A percentile compares a stretch with the other conserved stretches of the same genome.
phyloP scores from a whole-genome alignment of 2,113 vertebrate species.

The Trichechus manatus region DNA sequence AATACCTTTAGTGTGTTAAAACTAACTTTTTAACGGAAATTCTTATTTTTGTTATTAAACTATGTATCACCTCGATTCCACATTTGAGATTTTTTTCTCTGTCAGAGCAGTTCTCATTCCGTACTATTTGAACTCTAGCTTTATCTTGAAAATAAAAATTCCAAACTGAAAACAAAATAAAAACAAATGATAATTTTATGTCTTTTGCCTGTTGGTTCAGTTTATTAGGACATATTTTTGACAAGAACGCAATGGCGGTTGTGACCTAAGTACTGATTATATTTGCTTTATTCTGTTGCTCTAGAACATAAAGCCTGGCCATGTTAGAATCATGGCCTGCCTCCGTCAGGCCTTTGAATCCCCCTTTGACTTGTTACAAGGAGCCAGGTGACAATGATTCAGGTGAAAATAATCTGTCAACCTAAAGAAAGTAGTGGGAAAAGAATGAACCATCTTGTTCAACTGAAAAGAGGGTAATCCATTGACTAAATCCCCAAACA shows the following conservation, averaged over 20 bases:
- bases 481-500: background rate
- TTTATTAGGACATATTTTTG: background rate
- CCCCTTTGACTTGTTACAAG: background rate
- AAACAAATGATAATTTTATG: background rate
- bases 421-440: background rate
- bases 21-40: background rate
- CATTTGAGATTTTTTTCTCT: background rate
- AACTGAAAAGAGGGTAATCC: background rate
- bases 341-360: background rate
- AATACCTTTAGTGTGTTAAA: conserved; percentile 5
- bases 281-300: background rate
- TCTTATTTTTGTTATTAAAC: conserved; percentile 17
- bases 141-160: conserved; percentile 20
- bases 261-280: background rate
- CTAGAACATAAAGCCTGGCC: background rate
- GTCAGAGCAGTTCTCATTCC: background rate
- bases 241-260: background rate
- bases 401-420: background rate
- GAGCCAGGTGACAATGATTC: background rate
- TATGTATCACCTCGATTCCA: background rate
- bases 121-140: conserved; percentile 42
- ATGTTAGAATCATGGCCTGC: background rate
- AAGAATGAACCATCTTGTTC: background rate
- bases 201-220: background rate
- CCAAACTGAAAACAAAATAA: background rate